Base-by-base conservation (phyloP, 2,797 vertebrate species). In the Microcaecilia unicolor region DNA sequence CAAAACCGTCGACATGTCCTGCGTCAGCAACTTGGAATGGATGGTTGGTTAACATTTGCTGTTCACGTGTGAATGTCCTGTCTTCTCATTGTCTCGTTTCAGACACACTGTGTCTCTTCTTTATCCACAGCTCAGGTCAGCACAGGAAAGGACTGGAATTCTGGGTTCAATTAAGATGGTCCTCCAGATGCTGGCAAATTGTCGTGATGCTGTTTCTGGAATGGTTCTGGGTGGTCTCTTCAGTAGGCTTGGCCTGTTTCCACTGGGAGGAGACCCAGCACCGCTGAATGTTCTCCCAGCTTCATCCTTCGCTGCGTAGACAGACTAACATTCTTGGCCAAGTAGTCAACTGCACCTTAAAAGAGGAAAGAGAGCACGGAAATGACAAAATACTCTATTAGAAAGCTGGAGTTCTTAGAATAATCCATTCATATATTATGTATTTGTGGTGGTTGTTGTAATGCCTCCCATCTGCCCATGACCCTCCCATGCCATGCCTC, bases 171-270 rank as follows among this genome's bases (percentile, higher is more conserved):
- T 35, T n/a, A 14, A 18, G 13, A 25, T n/a, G 41, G 1, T 12
- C 41, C 40, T 35, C 48, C 2, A 9, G 44, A 49, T 36, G 13
- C 26, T 28, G 32, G 34, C 25, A 49, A 52, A 46, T 52, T 58
- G 44, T 41, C 57, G 45, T 49, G 26, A 43, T 14, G 20, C 23
- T 48, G 22, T 55, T 39, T 42, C 34, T 40, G 6, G 48, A 16
- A 55, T 36, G 31, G 19, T 34, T 35, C 22, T n/a, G 25, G 36
- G 15, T 1, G 38, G 32, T 12, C 27, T 51, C 67, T 65, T 89
- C 63, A 98, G 64, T 98, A 97, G 32, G 94, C 94, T 70, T 98
- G 95, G 60, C 95, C 94, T 0, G 95, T 98, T 70, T 98, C 95
- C 67, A 84, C 73, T 10, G 83, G 80, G 60, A 98, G 85, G 45